Percentiles rank a stretch among this genome's conserved stretches.
Evolutionary conservation across 2,888 invertebrate genomes (phyloP).

Genomic region (Syrphus vitripennis): DNA sequence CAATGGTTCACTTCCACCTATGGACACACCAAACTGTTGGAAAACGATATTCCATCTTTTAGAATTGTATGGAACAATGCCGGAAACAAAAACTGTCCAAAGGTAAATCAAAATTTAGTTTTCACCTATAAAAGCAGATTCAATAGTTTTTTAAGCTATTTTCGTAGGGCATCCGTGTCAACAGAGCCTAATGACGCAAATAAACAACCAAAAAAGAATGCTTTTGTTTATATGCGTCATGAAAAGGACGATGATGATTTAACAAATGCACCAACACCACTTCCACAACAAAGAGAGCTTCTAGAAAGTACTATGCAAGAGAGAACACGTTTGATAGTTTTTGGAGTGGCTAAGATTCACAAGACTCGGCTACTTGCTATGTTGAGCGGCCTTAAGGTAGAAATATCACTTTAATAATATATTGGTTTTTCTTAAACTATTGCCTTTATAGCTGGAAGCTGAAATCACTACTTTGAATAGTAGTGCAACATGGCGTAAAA

Average conservation of each 20-base stretch:
- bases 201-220: slow-evolving; percentile 84
- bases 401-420: background rate
- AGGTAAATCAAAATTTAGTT: slow-evolving; percentile 73
- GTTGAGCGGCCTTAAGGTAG: slow-evolving; percentile 91
- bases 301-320: slow-evolving; percentile 82
- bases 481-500: slow-evolving; percentile 95
- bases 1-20: slow-evolving; percentile 74
- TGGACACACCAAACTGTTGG: slow-evolving; percentile 91
- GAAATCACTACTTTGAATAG: slow-evolving; percentile 95
- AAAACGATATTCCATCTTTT: slow-evolving; percentile 95
- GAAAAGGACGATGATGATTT: slow-evolving; percentile 82
- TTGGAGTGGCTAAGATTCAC: slow-evolving; percentile 93
- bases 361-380: slow-evolving; percentile 93
- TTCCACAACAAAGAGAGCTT: slow-evolving; percentile 78
- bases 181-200: slow-evolving; percentile 87
- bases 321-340: slow-evolving; percentile 90
- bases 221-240: slow-evolving; percentile 82
- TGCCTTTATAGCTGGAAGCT: slow-evolving; percentile 86
- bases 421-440: background rate
- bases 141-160: slow-evolving; percentile 54
- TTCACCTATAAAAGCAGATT: slow-evolving; percentile 73
- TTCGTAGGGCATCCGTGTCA: slow-evolving; percentile 85
- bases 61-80: slow-evolving; percentile 96
- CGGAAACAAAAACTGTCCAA: slow-evolving; percentile 94
- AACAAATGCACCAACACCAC: slow-evolving; percentile 79